Percentiles rank a stretch among this genome's conserved stretches.
Evolutionary conservation across 2,797 vertebrate genomes (phyloP).

Genomic region (Platalea minor): DNA sequence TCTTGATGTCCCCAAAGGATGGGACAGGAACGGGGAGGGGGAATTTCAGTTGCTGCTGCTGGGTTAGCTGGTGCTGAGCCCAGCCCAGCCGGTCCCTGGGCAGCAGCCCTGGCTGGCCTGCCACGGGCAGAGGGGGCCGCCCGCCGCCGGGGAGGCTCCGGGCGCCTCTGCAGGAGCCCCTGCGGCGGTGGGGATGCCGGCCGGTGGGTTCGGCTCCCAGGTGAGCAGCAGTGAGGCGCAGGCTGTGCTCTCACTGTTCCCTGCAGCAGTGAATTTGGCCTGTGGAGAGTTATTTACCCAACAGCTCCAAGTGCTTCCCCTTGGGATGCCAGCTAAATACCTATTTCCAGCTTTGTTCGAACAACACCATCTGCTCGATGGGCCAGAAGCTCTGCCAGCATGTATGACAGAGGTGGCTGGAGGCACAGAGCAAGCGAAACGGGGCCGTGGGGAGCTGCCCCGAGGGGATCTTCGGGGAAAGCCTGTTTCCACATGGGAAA

Average conservation of each 20-base stretch:
- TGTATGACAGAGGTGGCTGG: background rate
- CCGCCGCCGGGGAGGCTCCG: rapidly evolving
- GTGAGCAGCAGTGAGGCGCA: background rate
- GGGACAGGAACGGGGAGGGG: background rate
- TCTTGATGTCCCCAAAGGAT: background rate
- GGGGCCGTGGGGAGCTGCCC: background rate
- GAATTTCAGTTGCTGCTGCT: background rate
- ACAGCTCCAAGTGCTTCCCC: background rate
- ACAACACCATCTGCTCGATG: background rate
- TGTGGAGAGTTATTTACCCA: background rate
- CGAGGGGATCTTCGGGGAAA: rapidly evolving
- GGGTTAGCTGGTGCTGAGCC: background rate
- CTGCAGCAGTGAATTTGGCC: background rate
- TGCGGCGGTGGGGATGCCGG: background rate
- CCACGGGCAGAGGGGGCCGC: background rate
- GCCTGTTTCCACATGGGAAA: background rate
- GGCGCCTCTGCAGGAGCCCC: background rate
- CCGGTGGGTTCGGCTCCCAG: background rate
- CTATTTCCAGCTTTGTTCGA: background rate
- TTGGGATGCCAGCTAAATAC: background rate
- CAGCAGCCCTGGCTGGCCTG: background rate
- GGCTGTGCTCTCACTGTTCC: background rate
- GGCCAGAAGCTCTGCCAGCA: background rate
- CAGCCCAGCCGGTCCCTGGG: background rate
- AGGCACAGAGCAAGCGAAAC: background rate